Conservation (phyloP, 64 coral and sea anemone species). For the Stichodactyla mertensii region DNA sequence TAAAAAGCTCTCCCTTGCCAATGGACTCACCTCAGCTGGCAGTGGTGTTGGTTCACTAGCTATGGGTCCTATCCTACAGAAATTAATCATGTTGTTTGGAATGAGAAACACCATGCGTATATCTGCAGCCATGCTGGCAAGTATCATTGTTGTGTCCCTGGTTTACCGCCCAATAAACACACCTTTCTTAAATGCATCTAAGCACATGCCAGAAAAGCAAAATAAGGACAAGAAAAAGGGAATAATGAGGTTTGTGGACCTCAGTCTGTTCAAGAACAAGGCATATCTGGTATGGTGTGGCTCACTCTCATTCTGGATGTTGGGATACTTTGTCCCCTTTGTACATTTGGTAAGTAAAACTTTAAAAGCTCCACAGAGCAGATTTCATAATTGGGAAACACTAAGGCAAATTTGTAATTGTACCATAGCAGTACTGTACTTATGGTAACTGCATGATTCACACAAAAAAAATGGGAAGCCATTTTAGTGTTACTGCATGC, state of each 20-base stretch:
- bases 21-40: conserved; percentile 92
- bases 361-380: too few relatives aligned
- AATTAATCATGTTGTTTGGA: conserved; percentile 63
- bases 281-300: conserved; percentile 88
- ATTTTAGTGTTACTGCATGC: too few relatives aligned
- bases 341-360: conserved; percentile 78
- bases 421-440: too few relatives aligned
- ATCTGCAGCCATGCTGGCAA: conserved; percentile 73
- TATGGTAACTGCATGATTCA: too few relatives aligned
- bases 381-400: too few relatives aligned
- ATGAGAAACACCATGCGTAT: conserved; percentile 94
- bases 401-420: too few relatives aligned
- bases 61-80: conserved; percentile 92
- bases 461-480: too few relatives aligned
- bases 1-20: conserved; percentile 82
- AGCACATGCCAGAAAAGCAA: conserved; percentile 9
- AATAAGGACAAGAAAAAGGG: conserved; percentile 40
- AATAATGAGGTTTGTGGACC: conserved; percentile 29
- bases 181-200: conserved; percentile 50
- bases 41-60: conserved; percentile 87
- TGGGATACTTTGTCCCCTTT: conserved; percentile 94
- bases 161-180: conserved; percentile 95
- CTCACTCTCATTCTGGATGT: conserved; percentile 84
- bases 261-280: conserved; percentile 79
- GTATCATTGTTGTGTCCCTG: conserved; percentile 43